phyloP scores from a whole-genome alignment of 1,140 invertebrate species.

The Platorchestia sp. region DNA sequence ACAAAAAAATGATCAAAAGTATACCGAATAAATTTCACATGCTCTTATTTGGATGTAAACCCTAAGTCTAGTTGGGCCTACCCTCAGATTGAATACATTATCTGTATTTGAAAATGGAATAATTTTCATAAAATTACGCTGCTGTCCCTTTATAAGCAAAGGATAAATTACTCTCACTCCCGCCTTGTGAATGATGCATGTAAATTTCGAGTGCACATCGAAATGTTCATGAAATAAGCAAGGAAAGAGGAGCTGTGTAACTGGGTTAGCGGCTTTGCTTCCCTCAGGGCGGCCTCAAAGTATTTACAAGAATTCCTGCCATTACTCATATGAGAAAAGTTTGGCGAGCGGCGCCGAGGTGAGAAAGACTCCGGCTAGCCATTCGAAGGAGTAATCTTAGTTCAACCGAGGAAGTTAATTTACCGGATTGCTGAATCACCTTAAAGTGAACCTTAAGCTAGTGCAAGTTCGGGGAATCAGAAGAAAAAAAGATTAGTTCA shows the following conservation, averaged over 20 bases:
- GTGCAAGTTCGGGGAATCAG: background rate
- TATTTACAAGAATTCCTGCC: constrained; percentile 50
- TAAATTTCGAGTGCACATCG: background rate
- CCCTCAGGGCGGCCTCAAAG: constrained; percentile 11
- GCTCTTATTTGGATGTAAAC: too few relatives aligned
- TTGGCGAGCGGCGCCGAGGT: constrained; percentile 12
- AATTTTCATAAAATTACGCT: background rate
- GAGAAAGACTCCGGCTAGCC: background rate
- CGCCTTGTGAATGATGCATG: background rate
- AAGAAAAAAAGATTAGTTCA: background rate
- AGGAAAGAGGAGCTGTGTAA: background rate
- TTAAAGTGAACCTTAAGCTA: background rate
- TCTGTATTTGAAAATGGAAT: background rate
- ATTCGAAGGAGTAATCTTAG: background rate
- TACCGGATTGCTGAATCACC: background rate
- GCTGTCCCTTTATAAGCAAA: background rate
- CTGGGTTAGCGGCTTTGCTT: background rate
- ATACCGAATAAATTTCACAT: too few relatives aligned
- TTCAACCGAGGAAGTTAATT: background rate
- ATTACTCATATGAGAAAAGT: constrained; percentile 56
- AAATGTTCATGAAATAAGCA: background rate
- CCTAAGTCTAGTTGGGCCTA: background rate
- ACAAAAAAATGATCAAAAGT: too few relatives aligned
- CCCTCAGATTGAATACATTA: background rate
- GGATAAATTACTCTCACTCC: too few relatives aligned